Conservation (phyloP, 92 coral and sea anemone genomes). For the Virgularia gustaviana region DNA sequence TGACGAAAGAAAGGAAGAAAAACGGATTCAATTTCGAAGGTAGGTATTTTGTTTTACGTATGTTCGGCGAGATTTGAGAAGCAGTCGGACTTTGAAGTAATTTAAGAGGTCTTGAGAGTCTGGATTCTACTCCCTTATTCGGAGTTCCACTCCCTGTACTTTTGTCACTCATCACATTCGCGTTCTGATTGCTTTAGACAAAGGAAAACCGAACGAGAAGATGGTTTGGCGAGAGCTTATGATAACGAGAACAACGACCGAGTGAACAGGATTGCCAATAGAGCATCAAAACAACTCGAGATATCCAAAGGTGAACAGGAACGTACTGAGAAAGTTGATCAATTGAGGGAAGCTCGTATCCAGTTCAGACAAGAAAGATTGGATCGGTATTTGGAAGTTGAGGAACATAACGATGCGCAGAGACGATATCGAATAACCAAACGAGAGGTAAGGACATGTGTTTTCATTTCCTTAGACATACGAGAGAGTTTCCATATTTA, state of each 20-base stretch:
- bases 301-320: conserved; percentile 58
- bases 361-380: conserved; percentile 70
- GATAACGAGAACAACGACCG: conserved; percentile 52
- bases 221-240: conserved; percentile 56
- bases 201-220: conserved; percentile 60
- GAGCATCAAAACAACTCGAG: conserved; percentile 51
- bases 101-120: not conserved
- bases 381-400: conserved; percentile 71
- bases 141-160: no score
- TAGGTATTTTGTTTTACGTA: not conserved
- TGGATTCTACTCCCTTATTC: no score
- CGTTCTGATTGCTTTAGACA: conserved; percentile 38
- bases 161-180: not conserved
- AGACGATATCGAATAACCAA: conserved; percentile 58
- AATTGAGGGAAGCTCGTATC: conserved; percentile 76
- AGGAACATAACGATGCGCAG: conserved; percentile 68
- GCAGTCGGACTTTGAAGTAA: not conserved
- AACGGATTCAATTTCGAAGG: conserved; percentile 77
- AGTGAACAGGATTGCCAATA: conserved; percentile 56
- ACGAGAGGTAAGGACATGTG: conserved; percentile 60
- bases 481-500: no score
- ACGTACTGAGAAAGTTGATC: conserved; percentile 70
- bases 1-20: conserved; percentile 61
- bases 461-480: no score
- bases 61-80: not conserved